Evolutionary conservation across 1,140 invertebrate genomes (phyloP), one percentile per base, ranked within the genome.

Genomic region (Riptortus pedestris): DNA sequence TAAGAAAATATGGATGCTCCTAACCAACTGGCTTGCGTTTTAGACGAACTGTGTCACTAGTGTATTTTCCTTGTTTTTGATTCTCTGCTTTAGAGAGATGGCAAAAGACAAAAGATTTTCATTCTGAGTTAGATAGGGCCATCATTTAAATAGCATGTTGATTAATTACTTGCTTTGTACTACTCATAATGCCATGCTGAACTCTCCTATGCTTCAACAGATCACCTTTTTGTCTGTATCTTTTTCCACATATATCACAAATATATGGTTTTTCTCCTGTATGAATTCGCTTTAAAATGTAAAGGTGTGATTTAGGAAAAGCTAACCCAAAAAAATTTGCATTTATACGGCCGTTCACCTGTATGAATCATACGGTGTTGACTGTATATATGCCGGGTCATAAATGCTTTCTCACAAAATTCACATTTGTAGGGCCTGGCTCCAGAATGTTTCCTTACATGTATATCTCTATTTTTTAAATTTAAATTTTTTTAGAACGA

Each of bases 191-290:
- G n/a, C 52, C 61, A 43, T 62, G 60, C 38, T 62, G 60, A 20
- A 51, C 28, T 2, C 60, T 24, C 7, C 33, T n/a, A 43, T 62
- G 60, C 24, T 62, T 62, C 26, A 62, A 29, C 60, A 62, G 33
- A 24, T 69, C 68, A 18, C 67, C 66, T 61, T 67, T 69, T 38
- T 69, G 68, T 3, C 68, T 38, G 26, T 67, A 69, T 1, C 85
- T 72, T 68, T 85, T 84, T 0, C 79, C 79, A 68, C 85, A 87
- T 18, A 82, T 74, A 31, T 81, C 80, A 70, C 85, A 87, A 45
- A 81, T 77, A 68, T 83, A 86, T 4, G 83, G 84, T 64, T 84
- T 83, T 65, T 86, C 84, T 0, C 85, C 85, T 0, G 84, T 86
- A 69, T 87, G 85, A 27, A 70, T 70, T 20, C 68, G 55, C 28